Conservation (phyloP, 2,797 vertebrate genomes). For the Urosaurus nigricauda region DNA sequence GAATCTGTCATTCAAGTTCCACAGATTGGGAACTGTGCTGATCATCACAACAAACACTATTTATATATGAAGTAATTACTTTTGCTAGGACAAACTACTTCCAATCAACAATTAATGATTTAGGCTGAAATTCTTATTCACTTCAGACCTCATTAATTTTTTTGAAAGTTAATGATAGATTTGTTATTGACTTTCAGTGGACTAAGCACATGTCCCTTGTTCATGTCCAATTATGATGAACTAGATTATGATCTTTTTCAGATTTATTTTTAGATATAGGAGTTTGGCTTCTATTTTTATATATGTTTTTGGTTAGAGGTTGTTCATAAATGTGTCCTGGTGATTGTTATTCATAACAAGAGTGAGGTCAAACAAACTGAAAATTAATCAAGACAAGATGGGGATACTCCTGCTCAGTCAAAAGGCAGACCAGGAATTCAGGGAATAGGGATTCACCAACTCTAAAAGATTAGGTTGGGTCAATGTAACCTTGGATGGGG, state of each 20-base stretch:
- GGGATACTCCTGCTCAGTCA: too few relatives aligned
- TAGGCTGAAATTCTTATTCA: conserved; percentile 17
- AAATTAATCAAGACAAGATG: too few relatives aligned
- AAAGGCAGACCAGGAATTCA: too few relatives aligned
- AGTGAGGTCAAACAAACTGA: too few relatives aligned
- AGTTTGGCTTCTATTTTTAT: neutral
- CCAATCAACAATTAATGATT: conserved; percentile 26
- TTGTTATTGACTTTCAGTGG: conserved; percentile 19
- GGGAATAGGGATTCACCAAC: too few relatives aligned
- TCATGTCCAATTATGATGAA: neutral
- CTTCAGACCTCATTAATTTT: conserved; percentile 5
- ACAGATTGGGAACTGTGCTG: neutral
- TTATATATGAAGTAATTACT: conserved; percentile 16
- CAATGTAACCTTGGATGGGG: too few relatives aligned
- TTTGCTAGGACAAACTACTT: conserved; percentile 20
- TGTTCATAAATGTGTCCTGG: neutral
- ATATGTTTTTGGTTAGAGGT: neutral
- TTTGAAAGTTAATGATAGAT: conserved; percentile 3
- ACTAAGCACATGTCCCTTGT: neutral
- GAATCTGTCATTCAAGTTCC: neutral
- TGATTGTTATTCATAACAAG: neutral
- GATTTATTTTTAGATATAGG: neutral
- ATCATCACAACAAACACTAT: conserved; percentile 5
- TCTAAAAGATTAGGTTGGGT: too few relatives aligned
- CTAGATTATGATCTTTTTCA: neutral